Evolutionary conservation across 2,797 vertebrate species (phyloP).

Genomic region (Rhinoraja longicauda): DNA sequence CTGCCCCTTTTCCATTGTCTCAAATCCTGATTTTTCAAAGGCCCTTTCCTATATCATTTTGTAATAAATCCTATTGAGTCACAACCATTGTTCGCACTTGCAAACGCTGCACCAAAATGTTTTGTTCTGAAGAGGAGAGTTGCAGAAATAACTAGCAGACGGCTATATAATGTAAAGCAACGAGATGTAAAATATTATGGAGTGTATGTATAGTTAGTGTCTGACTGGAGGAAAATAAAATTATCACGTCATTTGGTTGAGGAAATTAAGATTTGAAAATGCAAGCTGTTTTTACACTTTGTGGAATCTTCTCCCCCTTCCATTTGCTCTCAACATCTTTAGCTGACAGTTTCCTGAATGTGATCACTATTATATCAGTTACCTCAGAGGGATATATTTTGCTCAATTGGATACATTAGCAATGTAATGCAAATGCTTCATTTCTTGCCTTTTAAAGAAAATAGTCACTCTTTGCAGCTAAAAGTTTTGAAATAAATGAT

Average conservation of each 20-base stretch:
- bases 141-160: constrained; percentile 17
- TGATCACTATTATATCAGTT: not conserved
- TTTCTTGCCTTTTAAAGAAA: not conserved
- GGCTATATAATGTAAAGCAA: not conserved
- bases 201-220: not conserved
- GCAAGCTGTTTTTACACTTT: not conserved
- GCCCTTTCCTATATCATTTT: constrained; percentile 12
- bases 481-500: not conserved
- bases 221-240: not conserved
- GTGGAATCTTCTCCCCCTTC: not conserved
- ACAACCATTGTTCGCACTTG: constrained; percentile 4
- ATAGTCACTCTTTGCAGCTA: not conserved
- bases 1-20: constrained; percentile 33
- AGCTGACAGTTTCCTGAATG: not conserved
- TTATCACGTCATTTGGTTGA: not conserved
- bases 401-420: not conserved
- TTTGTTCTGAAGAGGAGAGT: not conserved
- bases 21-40: constrained; percentile 1
- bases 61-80: constrained; percentile 35
- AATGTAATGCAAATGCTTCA: not conserved
- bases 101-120: not conserved
- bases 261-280: constrained; percentile 8
- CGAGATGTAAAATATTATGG: not conserved
- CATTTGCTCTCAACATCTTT: not conserved
- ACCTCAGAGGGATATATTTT: not conserved